phyloP scores from a whole-genome alignment of 2,797 vertebrate species.

The Morelia viridis region DNA sequence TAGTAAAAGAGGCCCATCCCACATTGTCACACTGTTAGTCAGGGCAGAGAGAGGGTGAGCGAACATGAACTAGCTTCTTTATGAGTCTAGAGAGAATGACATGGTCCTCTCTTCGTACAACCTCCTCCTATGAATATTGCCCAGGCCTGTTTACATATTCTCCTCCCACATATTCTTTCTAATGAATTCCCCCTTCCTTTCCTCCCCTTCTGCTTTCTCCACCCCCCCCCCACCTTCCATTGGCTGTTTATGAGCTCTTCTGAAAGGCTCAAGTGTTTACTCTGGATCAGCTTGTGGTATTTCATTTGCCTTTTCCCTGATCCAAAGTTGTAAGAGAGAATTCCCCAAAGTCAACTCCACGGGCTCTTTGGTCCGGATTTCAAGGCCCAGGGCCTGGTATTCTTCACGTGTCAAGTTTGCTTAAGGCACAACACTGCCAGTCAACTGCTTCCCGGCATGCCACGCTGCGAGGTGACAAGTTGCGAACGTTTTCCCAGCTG shows the following conservation, averaged over 20 bases:
- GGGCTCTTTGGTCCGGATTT: not conserved
- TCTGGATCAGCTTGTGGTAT: not conserved
- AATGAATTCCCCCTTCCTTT: not conserved
- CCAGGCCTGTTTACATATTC: slow-evolving; percentile 36
- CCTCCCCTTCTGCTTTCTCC: slow-evolving; percentile 1
- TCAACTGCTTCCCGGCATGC: not conserved
- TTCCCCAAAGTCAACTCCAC: not conserved
- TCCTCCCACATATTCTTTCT: slow-evolving; percentile 9
- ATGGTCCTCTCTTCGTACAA: not conserved
- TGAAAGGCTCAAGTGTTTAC: slow-evolving; percentile 34
- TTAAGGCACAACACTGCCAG: not conserved
- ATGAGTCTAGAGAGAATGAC: not conserved
- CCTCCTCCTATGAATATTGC: not conserved
- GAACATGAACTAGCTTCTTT: not conserved
- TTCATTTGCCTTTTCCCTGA: not conserved
- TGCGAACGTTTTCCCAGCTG: not conserved
- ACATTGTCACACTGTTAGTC: not conserved
- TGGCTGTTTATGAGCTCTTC: not conserved
- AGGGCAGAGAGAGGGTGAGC: not conserved
- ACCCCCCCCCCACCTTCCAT: not conserved
- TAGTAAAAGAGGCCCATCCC: not conserved
- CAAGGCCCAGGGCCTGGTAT: slow-evolving; percentile 9
- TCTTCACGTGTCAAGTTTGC: slow-evolving; percentile 21
- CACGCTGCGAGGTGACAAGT: slow-evolving; percentile 3
- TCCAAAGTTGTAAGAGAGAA: not conserved